These are phyloP conservation scores for Sebastes steindachneri DNA, from an alignment of 2,797 vertebrate genomes.

Conservation along the genomic window DNA sequence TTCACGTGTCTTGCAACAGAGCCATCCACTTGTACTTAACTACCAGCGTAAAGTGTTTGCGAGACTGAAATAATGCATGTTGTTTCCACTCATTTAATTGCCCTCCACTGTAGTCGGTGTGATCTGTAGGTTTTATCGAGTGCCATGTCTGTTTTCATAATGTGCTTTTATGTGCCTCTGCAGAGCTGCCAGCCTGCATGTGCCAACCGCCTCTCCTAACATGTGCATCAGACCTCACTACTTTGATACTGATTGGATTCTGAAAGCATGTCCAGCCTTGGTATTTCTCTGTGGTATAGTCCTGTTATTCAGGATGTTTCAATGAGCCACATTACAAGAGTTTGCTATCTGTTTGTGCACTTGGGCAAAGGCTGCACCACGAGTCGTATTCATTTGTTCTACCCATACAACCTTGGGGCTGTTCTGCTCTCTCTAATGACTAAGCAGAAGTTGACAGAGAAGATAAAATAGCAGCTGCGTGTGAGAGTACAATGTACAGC, in stretches of 20 bases:
- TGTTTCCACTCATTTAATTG: conserved; percentile 59
- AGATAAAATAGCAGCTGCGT: conserved; percentile 31
- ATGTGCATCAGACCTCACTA: conserved; percentile 37
- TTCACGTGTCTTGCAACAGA: conserved; percentile 23
- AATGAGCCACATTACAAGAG: conserved; percentile 31
- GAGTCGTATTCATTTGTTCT: conserved; percentile 48
- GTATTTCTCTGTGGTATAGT: conserved; percentile 23
- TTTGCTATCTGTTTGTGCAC: conserved; percentile 27
- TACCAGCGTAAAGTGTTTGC: conserved; percentile 30
- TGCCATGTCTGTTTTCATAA: conserved; percentile 53
- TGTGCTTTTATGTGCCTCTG: conserved; percentile 56
- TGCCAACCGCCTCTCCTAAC: conserved; percentile 46
- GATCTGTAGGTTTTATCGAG: conserved; percentile 54
- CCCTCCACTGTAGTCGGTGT: conserved; percentile 53
- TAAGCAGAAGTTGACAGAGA: conserved; percentile 54
- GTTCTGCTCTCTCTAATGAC: conserved; percentile 56
- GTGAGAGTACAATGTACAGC: conserved; percentile 9
- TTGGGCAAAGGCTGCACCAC: conserved; percentile 24
- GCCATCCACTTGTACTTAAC: conserved; percentile 26
- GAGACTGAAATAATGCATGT: conserved; percentile 35
- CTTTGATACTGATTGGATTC: conserved; percentile 56
- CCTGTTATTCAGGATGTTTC: conserved; percentile 16
- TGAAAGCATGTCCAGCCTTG: conserved; percentile 35
- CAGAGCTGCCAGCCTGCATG: conserved; percentile 34
- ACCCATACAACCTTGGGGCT: conserved; percentile 42